phyloP scores from a whole-genome alignment of 2,888 invertebrate genomes.

The Lycia hirtaria region DNA sequence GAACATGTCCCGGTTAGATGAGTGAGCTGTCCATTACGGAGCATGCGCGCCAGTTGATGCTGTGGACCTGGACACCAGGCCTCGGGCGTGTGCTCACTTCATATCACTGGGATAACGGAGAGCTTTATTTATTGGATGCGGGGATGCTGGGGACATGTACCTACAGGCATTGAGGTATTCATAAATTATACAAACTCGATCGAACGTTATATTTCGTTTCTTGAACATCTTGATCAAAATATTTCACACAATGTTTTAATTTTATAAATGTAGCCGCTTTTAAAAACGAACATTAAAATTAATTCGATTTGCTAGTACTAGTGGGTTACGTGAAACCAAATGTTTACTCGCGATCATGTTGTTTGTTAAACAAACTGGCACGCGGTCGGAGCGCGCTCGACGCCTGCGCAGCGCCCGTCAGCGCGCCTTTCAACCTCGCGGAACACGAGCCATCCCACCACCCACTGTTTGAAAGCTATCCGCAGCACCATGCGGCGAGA shows the following conservation, averaged over 20 bases:
- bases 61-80: constrained; percentile 10
- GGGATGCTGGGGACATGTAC: background rate
- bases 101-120: background rate
- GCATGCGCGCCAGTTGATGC: constrained; percentile 7
- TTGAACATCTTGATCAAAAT: too few species aligned
- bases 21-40: constrained; percentile 13
- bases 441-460: constrained; percentile 31
- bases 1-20: constrained; percentile 15
- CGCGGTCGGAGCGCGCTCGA: constrained; percentile 24
- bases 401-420: constrained; percentile 49
- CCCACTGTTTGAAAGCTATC: constrained; percentile 28
- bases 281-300: background rate
- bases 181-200: too few species aligned
- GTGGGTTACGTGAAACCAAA: constrained; percentile 18
- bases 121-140: background rate
- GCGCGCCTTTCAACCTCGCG: constrained; percentile 50
- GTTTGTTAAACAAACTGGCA: constrained; percentile 40
- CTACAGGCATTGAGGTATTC: too few species aligned
- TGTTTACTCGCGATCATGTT: constrained; percentile 37
- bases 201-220: too few species aligned
- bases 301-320: background rate
- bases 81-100: constrained; percentile 6
- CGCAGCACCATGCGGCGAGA: constrained; percentile 18
- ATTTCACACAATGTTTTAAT: too few species aligned
- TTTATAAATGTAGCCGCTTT: too few species aligned